A percentile compares a stretch with the other conserved stretches of the same genome.
phyloP scores from a whole-genome alignment of 2,113 vertebrate genomes.

The Aptenodytes patagonicus region DNA sequence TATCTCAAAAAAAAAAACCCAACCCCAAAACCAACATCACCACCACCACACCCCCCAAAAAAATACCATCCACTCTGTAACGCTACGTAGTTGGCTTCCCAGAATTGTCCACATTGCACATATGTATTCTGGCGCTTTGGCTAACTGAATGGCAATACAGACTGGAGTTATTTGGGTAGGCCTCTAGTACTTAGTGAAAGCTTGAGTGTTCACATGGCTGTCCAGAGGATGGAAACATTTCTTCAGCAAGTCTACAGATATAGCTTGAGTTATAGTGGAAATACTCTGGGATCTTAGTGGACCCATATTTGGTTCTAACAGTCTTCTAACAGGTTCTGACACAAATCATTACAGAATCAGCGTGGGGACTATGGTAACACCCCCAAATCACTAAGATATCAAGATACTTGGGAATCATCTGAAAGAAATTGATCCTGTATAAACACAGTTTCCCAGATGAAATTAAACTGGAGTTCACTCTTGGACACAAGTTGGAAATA shows the following conservation, averaged over 20 bases:
- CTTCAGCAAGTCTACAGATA: neutral
- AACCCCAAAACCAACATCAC: neutral
- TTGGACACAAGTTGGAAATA: neutral
- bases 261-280: neutral
- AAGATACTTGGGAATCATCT: neutral
- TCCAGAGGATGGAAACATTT: neutral
- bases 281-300: neutral
- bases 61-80: neutral
- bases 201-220: fast-evolving
- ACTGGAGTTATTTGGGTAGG: neutral
- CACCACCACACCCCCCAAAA: neutral
- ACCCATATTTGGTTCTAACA: neutral
- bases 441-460: neutral
- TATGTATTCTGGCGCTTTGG: neutral
- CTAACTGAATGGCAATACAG: neutral
- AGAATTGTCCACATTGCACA: neutral
- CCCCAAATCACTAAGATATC: neutral
- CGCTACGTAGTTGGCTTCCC: neutral
- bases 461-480: neutral
- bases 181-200: neutral
- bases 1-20: neutral
- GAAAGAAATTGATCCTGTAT: neutral
- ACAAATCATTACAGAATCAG: neutral
- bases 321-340: neutral
- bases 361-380: neutral